Base-by-base conservation (phyloP, 2,888 invertebrate species). In the Chrysolina haemoptera region DNA sequence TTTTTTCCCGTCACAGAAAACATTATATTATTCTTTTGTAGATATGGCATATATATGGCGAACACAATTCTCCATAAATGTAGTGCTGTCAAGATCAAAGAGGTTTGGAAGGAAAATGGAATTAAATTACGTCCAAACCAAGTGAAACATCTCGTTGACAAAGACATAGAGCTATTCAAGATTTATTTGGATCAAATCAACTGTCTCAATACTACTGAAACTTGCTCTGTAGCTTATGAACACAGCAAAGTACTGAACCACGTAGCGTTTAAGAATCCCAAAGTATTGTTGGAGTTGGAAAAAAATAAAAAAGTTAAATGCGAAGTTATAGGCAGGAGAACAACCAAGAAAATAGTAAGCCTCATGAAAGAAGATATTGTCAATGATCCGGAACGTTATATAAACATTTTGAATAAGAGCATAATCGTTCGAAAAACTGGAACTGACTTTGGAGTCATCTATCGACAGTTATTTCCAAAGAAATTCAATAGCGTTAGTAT, bases 11-110 rank as follows among this genome's bases (percentile, higher is more conserved):
- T n/a, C n/a, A n/a, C n/a, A n/a, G n/a, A n/a, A n/a, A n/a, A n/a
- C n/a, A n/a, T n/a, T n/a, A n/a, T n/a, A n/a, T n/a, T n/a, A n/a
- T n/a, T n/a, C n/a, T 14, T 66, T 80, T 80, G 63, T 27, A 81
- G 81, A 35, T 83, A 83, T 80, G 83, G 82, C 10, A 10, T 77
- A 35, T 70, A 68, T 43, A 64, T 76, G 35, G 80, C 82, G 16
- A n/a, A 74, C 53, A 67, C 75, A 18, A 43, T 82, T 16, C 62
- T 83, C 18, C 77, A 81, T 27, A 78, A 74, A 55, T 83, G 82
- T 53, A 78, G 77, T 73, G 53, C 70, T 40, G 27, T 46, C 1
- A 82, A 81, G 76, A 80, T 82, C 35, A 53, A 68, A 35, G 48
- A 75, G 9, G 59, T 78, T 35, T 50, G 80, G 11, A 62, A 27